These are phyloP conservation scores for Nyctibius grandis DNA, from an alignment of 2,797 vertebrate genomes.

Conservation along the genomic window DNA sequence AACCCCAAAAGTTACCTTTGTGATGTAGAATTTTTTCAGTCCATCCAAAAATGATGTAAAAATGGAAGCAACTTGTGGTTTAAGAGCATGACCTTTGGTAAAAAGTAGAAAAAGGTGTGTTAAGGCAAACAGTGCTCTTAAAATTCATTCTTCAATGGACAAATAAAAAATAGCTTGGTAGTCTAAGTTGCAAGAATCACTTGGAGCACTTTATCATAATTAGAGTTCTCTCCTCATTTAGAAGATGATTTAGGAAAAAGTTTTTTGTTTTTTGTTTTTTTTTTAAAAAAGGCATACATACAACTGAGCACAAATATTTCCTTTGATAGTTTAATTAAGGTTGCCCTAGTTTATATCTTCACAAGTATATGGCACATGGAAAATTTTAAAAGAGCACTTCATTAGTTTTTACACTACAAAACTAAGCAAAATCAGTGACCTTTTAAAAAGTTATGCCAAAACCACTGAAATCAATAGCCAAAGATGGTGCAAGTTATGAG, in stretches of 20 bases:
- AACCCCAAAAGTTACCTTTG: conserved; percentile 83
- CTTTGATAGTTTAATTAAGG: conserved; percentile 34
- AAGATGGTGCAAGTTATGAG: conserved; percentile 23
- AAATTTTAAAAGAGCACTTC: conserved; percentile 13
- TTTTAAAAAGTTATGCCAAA: conserved; percentile 43
- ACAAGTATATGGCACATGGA: not conserved
- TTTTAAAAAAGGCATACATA: not conserved
- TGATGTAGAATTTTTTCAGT: conserved; percentile 98
- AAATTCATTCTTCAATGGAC: not conserved
- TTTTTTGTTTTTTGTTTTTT: not conserved
- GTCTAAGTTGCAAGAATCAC: not conserved
- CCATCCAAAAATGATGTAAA: conserved; percentile 99
- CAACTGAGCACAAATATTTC: not conserved
- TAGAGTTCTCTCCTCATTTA: not conserved
- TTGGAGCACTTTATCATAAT: not conserved
- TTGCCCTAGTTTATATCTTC: not conserved
- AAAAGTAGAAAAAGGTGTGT: not conserved
- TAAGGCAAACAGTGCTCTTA: not conserved
- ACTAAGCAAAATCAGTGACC: not conserved
- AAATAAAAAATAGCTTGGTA: not conserved
- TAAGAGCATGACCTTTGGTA: conserved; percentile 92
- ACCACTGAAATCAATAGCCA: conserved; percentile 40
- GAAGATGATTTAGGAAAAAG: not conserved
- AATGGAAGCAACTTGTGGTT: conserved; percentile 98
- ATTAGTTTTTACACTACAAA: conserved; percentile 54